Evolutionary conservation across 2,797 vertebrate genomes (phyloP).

Genomic region (Urocyon cinereoargenteus): DNA sequence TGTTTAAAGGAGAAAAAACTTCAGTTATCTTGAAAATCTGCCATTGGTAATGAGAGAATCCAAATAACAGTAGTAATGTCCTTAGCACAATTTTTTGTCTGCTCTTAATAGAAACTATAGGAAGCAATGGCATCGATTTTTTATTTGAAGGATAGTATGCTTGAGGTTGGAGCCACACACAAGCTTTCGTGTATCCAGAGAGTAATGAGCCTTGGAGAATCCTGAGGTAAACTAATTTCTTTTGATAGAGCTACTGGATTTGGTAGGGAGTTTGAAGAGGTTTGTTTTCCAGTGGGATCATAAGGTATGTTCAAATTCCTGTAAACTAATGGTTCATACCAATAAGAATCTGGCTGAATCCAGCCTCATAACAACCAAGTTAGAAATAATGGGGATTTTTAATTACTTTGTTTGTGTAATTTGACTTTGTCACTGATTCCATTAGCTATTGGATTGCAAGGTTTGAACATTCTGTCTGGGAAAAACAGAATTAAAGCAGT

Average conservation of each 20-base stretch:
- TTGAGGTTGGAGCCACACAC: constrained; percentile 45
- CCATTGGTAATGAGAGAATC: constrained; percentile 44
- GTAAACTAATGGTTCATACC: constrained; percentile 88
- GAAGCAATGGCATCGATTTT: neutral
- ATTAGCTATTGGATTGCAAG: constrained; percentile 80
- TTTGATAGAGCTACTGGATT: constrained; percentile 76
- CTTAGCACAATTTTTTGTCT: neutral
- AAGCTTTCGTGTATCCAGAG: constrained; percentile 50
- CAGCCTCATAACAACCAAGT: constrained; percentile 81
- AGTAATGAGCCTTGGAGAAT: constrained; percentile 82
- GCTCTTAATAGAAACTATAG: constrained; percentile 13
- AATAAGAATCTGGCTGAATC: constrained; percentile 86
- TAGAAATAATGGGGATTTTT: constrained; percentile 83
- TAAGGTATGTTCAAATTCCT: constrained; percentile 85
- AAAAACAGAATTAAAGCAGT: constrained; percentile 82
- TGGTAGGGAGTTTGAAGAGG: constrained; percentile 74
- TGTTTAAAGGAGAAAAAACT: constrained; percentile 29
- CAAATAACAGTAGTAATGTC: neutral
- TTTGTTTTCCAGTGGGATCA: constrained; percentile 87
- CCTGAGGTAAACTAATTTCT: constrained; percentile 81
- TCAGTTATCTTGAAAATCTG: constrained; percentile 32
- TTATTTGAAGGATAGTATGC: constrained; percentile 46
- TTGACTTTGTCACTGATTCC: constrained; percentile 86
- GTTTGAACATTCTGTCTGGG: constrained; percentile 84
- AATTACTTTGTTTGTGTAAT: constrained; percentile 88